Percentiles rank a stretch among this genome's conserved stretches.
Evolutionary conservation across 2,113 vertebrate species (phyloP).

Genomic region (Nothocercus julius): DNA sequence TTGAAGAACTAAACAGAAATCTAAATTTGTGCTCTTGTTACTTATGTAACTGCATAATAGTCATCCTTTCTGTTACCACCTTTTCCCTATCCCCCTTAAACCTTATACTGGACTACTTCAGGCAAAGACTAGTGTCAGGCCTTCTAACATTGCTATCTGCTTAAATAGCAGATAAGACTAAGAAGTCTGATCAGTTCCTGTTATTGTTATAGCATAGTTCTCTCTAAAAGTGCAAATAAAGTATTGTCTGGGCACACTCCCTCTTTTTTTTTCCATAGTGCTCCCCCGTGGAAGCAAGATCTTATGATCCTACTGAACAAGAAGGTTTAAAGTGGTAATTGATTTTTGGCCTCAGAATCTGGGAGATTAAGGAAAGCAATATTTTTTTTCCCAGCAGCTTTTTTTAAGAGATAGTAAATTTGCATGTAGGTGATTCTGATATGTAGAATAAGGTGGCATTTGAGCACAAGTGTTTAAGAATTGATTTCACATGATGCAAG

Average conservation of each 20-base stretch:
- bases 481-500: neutral
- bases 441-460: neutral
- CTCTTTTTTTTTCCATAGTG: neutral
- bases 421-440: neutral
- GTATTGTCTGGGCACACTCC: neutral
- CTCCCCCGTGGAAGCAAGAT: neutral
- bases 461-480: neutral
- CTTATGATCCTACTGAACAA: neutral
- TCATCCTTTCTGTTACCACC: neutral
- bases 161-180: neutral
- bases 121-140: neutral
- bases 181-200: neutral
- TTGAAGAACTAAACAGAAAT: slow-evolving; percentile 51
- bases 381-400: neutral
- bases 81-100: neutral
- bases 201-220: neutral
- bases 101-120: neutral
- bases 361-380: neutral
- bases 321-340: neutral
- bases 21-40: slow-evolving; percentile 28
- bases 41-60: slow-evolving; percentile 11
- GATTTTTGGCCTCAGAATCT: neutral
- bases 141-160: neutral
- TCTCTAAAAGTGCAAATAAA: neutral
- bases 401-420: neutral